phyloP scores from a whole-genome alignment of 1,140 invertebrate genomes.

The Drosophila nigromelanica region DNA sequence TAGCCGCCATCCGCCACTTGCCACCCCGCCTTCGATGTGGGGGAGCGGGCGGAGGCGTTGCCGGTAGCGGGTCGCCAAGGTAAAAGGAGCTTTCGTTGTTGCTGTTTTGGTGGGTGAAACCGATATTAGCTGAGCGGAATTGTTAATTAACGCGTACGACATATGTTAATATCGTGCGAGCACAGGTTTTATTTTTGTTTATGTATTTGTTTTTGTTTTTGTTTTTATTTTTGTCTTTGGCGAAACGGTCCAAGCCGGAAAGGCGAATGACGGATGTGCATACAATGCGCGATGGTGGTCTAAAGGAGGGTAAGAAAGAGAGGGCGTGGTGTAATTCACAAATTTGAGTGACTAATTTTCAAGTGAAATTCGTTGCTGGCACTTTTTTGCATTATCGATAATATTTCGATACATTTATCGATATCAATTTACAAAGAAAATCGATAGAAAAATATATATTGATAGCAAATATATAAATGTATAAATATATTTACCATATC shows the following conservation, averaged over 20 bases:
- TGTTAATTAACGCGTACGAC: slow-evolving; percentile 72
- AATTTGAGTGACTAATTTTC: slow-evolving; percentile 19
- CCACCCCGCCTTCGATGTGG: slow-evolving; percentile 11
- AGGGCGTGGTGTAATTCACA: slow-evolving; percentile 2
- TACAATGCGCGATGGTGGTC: slow-evolving; percentile 8
- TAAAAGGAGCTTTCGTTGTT: slow-evolving; percentile 63
- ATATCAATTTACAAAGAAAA: neutral
- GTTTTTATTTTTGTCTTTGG: slow-evolving; percentile 25
- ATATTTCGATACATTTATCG: neutral
- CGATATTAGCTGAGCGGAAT: slow-evolving; percentile 81
- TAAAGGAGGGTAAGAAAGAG: neutral
- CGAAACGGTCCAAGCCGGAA: slow-evolving; percentile 55
- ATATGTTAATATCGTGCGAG: slow-evolving; percentile 66
- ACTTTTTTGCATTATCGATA: slow-evolving; percentile 3
- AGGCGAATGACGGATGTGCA: slow-evolving; percentile 54
- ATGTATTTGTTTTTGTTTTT: neutral
- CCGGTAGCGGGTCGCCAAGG: slow-evolving; percentile 18
- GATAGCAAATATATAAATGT: neutral
- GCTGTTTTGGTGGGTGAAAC: slow-evolving; percentile 72
- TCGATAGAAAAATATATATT: neutral
- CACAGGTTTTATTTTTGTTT: slow-evolving; percentile 39
- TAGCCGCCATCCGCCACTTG: neutral
- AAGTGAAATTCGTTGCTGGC: slow-evolving; percentile 19
- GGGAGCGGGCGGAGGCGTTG: neutral
- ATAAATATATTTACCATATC: neutral